Percentiles rank a stretch among this genome's conserved stretches.
Evolutionary conservation across 2,888 invertebrate species (phyloP).

Genomic region (Unio delphinus): DNA sequence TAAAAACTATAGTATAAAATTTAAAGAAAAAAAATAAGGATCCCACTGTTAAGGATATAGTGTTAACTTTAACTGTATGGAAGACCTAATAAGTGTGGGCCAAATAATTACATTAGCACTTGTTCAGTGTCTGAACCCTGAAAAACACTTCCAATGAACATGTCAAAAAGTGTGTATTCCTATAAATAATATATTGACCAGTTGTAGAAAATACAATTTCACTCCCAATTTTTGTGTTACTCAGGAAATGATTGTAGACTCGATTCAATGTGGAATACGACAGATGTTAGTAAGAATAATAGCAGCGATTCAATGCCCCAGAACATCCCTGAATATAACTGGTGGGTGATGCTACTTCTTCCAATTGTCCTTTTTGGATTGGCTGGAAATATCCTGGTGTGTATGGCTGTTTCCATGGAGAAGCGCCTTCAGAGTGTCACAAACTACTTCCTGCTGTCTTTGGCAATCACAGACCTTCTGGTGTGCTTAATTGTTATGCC

Average conservation of each 20-base stretch:
- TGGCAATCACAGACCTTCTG: conserved; percentile 93
- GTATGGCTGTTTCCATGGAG: conserved; percentile 92
- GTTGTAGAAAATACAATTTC: too few relatives aligned
- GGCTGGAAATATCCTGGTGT: conserved; percentile 90
- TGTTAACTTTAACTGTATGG: too few relatives aligned
- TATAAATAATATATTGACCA: too few relatives aligned
- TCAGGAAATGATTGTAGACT: conserved; percentile 16
- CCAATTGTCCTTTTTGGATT: conserved; percentile 62
- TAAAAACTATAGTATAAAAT: too few relatives aligned
- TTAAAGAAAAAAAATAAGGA: too few relatives aligned
- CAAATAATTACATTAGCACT: too few relatives aligned
- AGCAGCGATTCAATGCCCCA: conserved; percentile 5
- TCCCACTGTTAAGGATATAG: too few relatives aligned
- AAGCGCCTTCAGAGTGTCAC: conserved; percentile 93
- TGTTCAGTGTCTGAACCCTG: too few relatives aligned
- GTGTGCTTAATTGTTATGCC: conserved; percentile 97
- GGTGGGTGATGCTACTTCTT: conserved; percentile 53
- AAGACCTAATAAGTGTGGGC: too few relatives aligned
- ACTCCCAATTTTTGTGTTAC: too few relatives aligned
- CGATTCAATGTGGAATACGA: conserved; percentile 27
- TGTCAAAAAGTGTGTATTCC: too few relatives aligned
- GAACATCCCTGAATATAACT: conserved; percentile 31
- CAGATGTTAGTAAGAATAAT: conserved; percentile 24
- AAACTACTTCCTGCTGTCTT: conserved; percentile 93
- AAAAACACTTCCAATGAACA: too few relatives aligned